Evolutionary conservation across 2,888 invertebrate genomes (phyloP).

Genomic region (Lasioglossum vierecki): DNA sequence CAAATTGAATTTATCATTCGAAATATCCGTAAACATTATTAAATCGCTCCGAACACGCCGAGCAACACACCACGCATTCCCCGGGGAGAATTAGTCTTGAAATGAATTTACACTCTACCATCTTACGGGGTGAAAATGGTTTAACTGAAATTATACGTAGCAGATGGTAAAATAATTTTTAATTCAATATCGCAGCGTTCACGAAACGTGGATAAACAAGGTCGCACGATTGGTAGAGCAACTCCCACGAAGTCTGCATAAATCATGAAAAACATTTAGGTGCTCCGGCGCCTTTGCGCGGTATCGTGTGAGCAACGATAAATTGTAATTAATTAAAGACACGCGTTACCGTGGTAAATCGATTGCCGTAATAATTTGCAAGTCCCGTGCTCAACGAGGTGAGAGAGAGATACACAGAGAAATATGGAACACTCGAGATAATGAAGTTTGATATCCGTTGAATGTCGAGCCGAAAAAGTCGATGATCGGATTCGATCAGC

Average conservation of each 20-base stretch:
- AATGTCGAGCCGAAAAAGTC: not conserved
- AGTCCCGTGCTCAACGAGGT: not conserved
- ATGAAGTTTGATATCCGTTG: not conserved
- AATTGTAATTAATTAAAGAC: constrained; percentile 3
- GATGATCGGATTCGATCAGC: not conserved
- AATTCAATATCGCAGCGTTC: not conserved
- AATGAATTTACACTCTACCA: not conserved
- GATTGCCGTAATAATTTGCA: not conserved
- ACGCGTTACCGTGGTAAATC: not conserved
- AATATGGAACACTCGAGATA: not conserved
- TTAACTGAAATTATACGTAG: not conserved
- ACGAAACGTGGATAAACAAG: not conserved
- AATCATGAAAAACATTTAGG: not conserved
- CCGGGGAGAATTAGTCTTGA: not conserved
- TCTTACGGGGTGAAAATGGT: not conserved
- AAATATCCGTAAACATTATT: not conserved
- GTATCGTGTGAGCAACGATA: not conserved
- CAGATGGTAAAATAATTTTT: not conserved
- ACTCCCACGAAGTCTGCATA: not conserved
- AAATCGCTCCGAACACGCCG: not conserved
- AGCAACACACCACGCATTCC: not conserved
- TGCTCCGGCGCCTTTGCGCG: not conserved
- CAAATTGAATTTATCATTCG: not conserved
- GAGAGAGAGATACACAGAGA: not conserved
- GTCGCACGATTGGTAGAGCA: not conserved